Conservation (phyloP, 2,888 invertebrate species). For the Acanthopleura granulata region DNA sequence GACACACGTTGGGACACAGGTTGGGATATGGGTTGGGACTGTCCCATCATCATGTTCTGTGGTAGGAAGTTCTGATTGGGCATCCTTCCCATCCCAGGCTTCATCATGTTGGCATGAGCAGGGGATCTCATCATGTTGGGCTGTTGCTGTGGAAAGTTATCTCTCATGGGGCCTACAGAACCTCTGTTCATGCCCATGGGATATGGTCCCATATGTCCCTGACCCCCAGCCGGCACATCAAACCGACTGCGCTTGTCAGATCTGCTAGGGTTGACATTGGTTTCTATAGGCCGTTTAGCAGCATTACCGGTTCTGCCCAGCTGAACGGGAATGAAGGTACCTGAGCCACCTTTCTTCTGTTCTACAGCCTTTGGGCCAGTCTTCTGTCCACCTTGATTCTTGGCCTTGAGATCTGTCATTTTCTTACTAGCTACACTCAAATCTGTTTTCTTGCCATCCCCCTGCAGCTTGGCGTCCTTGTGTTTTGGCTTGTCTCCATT, state of each 20-base stretch:
- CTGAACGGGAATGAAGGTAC: slow-evolving; percentile 9
- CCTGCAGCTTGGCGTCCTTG: too few relatives aligned
- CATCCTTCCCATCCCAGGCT: neutral
- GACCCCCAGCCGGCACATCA: neutral
- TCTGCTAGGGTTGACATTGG: neutral
- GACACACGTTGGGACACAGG: too few relatives aligned
- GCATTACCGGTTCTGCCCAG: neutral
- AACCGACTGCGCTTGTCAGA: neutral
- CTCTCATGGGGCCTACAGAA: neutral
- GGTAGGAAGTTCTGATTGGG: neutral
- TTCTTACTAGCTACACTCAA: too few relatives aligned
- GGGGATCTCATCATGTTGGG: neutral
- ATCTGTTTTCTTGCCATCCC: too few relatives aligned
- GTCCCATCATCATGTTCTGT: slow-evolving; percentile 4
- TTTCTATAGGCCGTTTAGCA: neutral
- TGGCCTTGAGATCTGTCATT: too few relatives aligned
- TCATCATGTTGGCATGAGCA: neutral
- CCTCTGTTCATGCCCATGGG: neutral
- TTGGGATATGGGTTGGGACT: neutral
- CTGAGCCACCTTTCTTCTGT: neutral
- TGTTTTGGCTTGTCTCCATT: too few relatives aligned
- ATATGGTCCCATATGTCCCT: neutral
- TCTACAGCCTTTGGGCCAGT: too few relatives aligned
- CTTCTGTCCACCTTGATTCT: too few relatives aligned
- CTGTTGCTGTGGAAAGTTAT: neutral